Conservation (phyloP, 1,140 invertebrate species). For the Idris sp. region DNA sequence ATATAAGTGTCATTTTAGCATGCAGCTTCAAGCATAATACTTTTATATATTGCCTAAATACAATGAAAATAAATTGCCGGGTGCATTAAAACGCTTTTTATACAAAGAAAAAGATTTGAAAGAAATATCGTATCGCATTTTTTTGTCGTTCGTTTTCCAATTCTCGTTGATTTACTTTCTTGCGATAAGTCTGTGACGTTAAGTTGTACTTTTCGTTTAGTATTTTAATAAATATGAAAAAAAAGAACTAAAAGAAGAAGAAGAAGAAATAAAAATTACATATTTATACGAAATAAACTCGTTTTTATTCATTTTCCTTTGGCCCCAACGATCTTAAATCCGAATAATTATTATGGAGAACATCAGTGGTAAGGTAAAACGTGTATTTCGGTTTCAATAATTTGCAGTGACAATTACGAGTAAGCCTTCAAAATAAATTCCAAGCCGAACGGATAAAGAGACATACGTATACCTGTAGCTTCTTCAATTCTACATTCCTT, state of each 20-base stretch:
- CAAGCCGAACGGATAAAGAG: slow-evolving; percentile 52
- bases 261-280: slow-evolving; percentile 50
- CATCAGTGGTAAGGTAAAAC: slow-evolving; percentile 47
- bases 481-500: slow-evolving; percentile 58
- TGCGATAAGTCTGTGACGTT: slow-evolving; percentile 50
- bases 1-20: too few species aligned
- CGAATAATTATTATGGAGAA: slow-evolving; percentile 52
- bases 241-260: slow-evolving; percentile 33
- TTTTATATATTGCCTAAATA: too few species aligned
- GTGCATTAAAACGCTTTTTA: slow-evolving; percentile 12
- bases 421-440: slow-evolving; percentile 58
- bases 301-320: slow-evolving; percentile 52
- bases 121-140: slow-evolving; percentile 10
- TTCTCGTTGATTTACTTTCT: slow-evolving; percentile 43
- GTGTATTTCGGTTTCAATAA: slow-evolving; percentile 51
- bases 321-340: slow-evolving; percentile 42
- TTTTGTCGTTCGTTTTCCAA: slow-evolving; percentile 40
- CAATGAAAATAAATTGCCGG: slow-evolving; percentile 7
- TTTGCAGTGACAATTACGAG: slow-evolving; percentile 57
- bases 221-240: slow-evolving; percentile 62
- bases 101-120: slow-evolving; percentile 19
- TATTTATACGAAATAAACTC: slow-evolving; percentile 60
- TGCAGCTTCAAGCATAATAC: too few species aligned
- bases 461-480: slow-evolving; percentile 46
- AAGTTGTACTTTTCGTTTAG: slow-evolving; percentile 52